Base-by-base conservation (phyloP, 2,888 invertebrate species). In the Eilema griseolum region DNA sequence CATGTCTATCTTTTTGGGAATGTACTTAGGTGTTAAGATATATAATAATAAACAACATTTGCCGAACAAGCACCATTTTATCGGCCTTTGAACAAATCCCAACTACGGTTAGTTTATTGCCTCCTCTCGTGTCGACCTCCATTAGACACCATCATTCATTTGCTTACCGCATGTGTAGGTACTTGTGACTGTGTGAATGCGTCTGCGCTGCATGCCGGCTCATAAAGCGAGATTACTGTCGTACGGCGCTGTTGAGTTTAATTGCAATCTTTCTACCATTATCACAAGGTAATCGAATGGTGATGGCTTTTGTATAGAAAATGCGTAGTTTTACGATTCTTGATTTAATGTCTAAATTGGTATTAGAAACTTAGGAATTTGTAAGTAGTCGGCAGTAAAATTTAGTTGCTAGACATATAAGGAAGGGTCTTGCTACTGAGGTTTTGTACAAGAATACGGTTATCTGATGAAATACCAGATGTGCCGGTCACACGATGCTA, bases 61-160 rank as follows among this genome's bases (percentile, higher is more conserved):
- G 1, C 46, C 1, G 7, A 52, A 28, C 26, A 10, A 71, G 75
- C 77, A 64, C 60, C 67, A 73, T 73, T 52, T 74, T 73, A 75
- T 65, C 61, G 8, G 12, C 61, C 56, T n/a, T 16, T 7, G 7
- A 24, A 68, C 41, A 64, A 67, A 64, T 69, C 46, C 52, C 41
- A 70, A 68, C 23, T 66, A 56, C 64, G 73, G 73, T 75, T 73
- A 80, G 78, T 85, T 85, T 86, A 86, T 84, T 82, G 71, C 79
- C 69, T 63, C 72, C 73, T 84, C 79, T 80, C 84, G 84, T 85
- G 84, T 79, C 66, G 68, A 67, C 61, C 66, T 66, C 76, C 77
- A 85, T 85, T 84, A 83, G 72, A 79, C 72, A 76, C 74, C 74
- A 72, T 80, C 80, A 74, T 70, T 80, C 72, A 80, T 73, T 77